phyloP scores from a whole-genome alignment of 2,113 vertebrate species.

The Psettodes erumei region DNA sequence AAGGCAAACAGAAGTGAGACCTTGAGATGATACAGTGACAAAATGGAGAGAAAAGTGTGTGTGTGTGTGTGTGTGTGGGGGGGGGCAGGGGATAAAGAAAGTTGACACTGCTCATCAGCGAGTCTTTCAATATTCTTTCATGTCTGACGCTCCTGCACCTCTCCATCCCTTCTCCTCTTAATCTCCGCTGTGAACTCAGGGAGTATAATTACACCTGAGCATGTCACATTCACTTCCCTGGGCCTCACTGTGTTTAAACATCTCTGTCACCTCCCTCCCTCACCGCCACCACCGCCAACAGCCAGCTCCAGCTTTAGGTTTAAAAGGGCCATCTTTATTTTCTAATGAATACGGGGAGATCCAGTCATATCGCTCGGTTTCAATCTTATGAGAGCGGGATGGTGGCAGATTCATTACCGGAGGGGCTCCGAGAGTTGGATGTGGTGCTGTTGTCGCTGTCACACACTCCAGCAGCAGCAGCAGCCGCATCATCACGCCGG shows the following conservation, averaged over 20 bases:
- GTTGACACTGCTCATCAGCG: conserved; percentile 48
- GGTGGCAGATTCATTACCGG: conserved; percentile 96
- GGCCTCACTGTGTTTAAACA: conserved; percentile 80
- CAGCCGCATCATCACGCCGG: conserved; percentile 32
- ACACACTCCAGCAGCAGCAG: background rate
- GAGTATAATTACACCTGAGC: conserved; percentile 77
- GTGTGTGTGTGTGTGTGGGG: background rate
- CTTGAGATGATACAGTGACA: conserved; percentile 59
- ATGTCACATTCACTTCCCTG: conserved; percentile 73
- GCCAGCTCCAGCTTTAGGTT: conserved; percentile 84
- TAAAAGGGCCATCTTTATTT: conserved; percentile 86
- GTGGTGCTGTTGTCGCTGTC: conserved; percentile 80
- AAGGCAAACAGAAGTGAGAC: conserved; percentile 76
- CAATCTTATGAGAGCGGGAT: conserved; percentile 74
- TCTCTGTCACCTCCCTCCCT: conserved; percentile 83
- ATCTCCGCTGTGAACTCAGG: conserved; percentile 77
- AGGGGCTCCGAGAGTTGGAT: conserved; percentile 79
- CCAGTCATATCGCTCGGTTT: conserved; percentile 88
- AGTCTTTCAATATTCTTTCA: conserved; percentile 60
- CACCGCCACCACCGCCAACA: conserved; percentile 59
- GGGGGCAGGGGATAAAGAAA: background rate
- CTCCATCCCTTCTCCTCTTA: conserved; percentile 55
- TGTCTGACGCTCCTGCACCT: conserved; percentile 63
- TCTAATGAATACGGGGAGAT: conserved; percentile 89
- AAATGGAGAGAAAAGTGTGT: background rate